Evolutionary conservation across 2,113 vertebrate species (phyloP).

Genomic region (Carassius gibelio): DNA sequence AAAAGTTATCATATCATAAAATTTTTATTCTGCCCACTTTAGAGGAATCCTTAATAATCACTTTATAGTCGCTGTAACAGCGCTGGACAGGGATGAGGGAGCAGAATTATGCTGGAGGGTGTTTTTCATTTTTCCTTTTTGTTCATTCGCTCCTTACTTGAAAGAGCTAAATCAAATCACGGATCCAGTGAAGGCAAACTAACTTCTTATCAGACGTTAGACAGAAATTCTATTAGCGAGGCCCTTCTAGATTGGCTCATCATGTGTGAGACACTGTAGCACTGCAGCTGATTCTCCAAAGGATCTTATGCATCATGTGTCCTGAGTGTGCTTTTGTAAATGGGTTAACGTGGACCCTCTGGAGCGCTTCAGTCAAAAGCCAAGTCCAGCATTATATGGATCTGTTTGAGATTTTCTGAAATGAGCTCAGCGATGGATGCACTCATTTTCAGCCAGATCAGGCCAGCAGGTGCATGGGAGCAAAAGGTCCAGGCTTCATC

Average conservation of each 20-base stretch:
- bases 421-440: conserved; percentile 21
- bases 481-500: conserved; percentile 20
- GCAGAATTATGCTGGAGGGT: background rate
- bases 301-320: background rate
- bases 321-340: conserved; percentile 18
- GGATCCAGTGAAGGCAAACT: conserved; percentile 20
- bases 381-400: background rate
- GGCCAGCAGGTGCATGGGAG: conserved; percentile 33
- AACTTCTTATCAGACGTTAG: conserved; percentile 11
- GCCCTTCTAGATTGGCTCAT: background rate
- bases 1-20: background rate
- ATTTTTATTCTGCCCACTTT: conserved; percentile 32
- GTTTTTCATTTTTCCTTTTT: conserved; percentile 14
- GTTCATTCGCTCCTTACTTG: conserved; percentile 8
- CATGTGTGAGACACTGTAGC: conserved; percentile 2
- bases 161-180: conserved; percentile 30
- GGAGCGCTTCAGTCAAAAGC: background rate
- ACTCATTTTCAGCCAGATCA: conserved; percentile 23
- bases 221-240: conserved; percentile 7
- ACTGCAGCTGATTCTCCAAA: background rate
- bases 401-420: background rate
- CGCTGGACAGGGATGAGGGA: conserved; percentile 26
- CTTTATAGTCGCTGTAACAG: conserved; percentile 7
- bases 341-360: background rate
- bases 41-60: conserved; percentile 33